A percentile compares a stretch with the other conserved stretches of the same genome.
Conservation (phyloP, 2,888 invertebrate species). For the Cyaniris semiargus region DNA sequence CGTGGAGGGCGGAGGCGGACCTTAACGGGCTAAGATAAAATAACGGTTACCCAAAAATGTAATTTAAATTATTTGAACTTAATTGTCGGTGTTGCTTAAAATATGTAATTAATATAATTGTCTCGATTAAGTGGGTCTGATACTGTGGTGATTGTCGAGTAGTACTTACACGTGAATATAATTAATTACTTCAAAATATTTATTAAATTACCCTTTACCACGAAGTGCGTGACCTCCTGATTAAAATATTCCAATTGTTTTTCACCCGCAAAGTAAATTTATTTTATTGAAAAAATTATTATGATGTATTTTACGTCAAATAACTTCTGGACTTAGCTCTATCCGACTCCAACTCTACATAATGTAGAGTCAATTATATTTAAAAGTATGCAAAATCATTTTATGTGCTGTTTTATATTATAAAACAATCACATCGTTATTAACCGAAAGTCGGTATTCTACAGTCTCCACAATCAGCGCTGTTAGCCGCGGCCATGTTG, state of each 20-base stretch:
- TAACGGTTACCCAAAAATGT: no score
- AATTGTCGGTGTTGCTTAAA: neutral
- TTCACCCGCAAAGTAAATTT: neutral
- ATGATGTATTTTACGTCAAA: neutral
- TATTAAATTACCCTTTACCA: neutral
- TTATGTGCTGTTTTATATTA: no score
- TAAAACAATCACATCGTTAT: no score
- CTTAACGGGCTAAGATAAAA: no score
- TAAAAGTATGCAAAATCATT: no score
- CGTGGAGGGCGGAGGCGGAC: no score
- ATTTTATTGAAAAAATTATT: neutral
- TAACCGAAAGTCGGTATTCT: no score
- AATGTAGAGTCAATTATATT: no score
- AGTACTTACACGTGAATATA: slow-evolving; percentile 1
- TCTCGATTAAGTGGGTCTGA: neutral
- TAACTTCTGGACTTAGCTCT: no score
- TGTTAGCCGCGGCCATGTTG: no score
- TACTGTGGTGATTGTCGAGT: neutral
- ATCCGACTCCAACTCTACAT: no score
- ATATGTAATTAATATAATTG: slow-evolving; percentile 9
- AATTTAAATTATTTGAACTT: neutral
- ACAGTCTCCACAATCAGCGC: no score
- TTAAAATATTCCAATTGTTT: slow-evolving; percentile 17
- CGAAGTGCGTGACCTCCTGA: slow-evolving; percentile 4
- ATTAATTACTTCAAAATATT: neutral